Conservation (phyloP, 2,113 vertebrate genomes). For the Misgurnus anguillicaudatus region DNA sequence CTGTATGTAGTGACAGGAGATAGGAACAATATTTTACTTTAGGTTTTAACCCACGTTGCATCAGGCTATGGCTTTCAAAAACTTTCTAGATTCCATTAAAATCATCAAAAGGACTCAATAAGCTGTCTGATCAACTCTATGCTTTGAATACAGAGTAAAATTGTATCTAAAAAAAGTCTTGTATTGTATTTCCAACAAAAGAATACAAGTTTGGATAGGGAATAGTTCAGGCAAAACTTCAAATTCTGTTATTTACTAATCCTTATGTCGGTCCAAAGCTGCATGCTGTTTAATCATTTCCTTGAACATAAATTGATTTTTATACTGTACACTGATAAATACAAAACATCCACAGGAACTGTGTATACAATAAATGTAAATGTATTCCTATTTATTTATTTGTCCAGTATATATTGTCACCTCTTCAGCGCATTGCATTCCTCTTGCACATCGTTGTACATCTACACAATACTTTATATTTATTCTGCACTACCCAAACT, state of each 20-base stretch:
- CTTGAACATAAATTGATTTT: too few species aligned
- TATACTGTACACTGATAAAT: too few species aligned
- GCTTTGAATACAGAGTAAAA: slow-evolving; percentile 13
- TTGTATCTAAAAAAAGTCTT: neutral
- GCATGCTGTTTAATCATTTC: too few species aligned
- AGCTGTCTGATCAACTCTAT: slow-evolving; percentile 3
- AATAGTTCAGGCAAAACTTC: neutral
- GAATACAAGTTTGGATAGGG: neutral
- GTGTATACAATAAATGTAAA: too few species aligned
- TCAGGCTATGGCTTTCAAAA: slow-evolving; percentile 30
- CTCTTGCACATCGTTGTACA: too few species aligned
- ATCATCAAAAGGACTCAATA: slow-evolving; percentile 17
- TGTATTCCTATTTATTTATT: too few species aligned
- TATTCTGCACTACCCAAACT: too few species aligned
- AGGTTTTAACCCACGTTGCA: slow-evolving; percentile 38
- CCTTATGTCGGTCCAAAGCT: too few species aligned
- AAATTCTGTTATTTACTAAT: neutral
- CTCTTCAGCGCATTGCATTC: too few species aligned
- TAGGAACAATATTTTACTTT: neutral
- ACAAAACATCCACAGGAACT: too few species aligned
- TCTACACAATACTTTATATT: too few species aligned
- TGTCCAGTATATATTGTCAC: too few species aligned
- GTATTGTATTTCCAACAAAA: neutral
- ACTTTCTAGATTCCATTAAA: slow-evolving; percentile 24
- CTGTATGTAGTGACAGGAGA: slow-evolving; percentile 18